Conservation (phyloP, 2,113 vertebrate genomes). For the Rhagologus leucostigma region DNA sequence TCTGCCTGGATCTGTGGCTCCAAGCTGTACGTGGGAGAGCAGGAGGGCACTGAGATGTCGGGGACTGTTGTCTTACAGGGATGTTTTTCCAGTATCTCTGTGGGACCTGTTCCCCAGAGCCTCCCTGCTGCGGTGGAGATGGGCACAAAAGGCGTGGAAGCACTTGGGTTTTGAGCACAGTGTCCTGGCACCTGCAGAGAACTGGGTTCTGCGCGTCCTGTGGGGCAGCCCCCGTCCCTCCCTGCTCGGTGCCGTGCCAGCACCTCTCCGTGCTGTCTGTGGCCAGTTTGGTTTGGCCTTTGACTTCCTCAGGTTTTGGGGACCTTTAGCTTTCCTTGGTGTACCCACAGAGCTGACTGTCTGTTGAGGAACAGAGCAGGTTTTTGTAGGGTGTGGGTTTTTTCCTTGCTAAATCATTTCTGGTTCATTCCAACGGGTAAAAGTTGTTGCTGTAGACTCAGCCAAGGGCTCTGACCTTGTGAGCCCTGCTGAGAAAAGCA, state of each 20-base stretch:
- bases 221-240: background rate
- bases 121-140: background rate
- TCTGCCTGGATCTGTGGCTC: background rate
- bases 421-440: background rate
- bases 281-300: background rate
- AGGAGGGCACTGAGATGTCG: background rate
- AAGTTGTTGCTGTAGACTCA: background rate
- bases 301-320: background rate
- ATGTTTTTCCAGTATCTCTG: background rate
- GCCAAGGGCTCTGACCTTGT: background rate
- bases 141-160: background rate
- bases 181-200: background rate
- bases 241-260: rapidly evolving
- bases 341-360: background rate
- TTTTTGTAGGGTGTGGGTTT: background rate
- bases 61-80: rapidly evolving
- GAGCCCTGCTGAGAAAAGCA: background rate
- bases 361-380: background rate
- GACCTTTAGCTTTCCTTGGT: background rate
- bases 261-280: background rate
- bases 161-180: background rate
- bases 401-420: background rate
- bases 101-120: background rate
- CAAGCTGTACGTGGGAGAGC: background rate
- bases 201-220: background rate